Evolutionary conservation across 2,113 vertebrate genomes (phyloP).

Genomic region (Cyphomyrus discorhynchus): DNA sequence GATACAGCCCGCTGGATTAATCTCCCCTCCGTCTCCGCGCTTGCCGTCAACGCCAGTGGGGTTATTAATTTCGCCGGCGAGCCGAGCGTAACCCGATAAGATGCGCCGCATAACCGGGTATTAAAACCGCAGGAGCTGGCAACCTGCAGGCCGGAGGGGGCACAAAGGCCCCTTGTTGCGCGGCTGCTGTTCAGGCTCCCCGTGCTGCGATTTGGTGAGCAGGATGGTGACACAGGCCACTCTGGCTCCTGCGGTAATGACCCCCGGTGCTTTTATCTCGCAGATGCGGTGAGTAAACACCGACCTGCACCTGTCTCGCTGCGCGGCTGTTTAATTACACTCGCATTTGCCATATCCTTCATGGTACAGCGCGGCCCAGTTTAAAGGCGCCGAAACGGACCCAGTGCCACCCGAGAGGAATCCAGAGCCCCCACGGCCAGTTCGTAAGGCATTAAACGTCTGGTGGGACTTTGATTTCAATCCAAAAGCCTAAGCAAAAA

Average conservation of each 20-base stretch:
- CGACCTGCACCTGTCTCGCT: slow-evolving; percentile 26
- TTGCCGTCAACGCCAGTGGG: slow-evolving; percentile 8
- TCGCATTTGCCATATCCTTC: slow-evolving; percentile 37
- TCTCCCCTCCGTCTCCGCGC: slow-evolving; percentile 5
- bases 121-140: slow-evolving; percentile 32
- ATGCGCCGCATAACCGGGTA: slow-evolving; percentile 28
- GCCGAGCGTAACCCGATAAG: slow-evolving; percentile 32
- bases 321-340: slow-evolving; percentile 39
- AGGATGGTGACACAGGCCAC: neutral
- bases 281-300: slow-evolving; percentile 39
- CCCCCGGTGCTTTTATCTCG: slow-evolving; percentile 45
- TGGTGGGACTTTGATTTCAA: neutral
- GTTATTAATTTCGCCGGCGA: slow-evolving; percentile 34
- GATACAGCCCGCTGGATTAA: slow-evolving; percentile 18
- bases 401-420: neutral
- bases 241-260: slow-evolving; percentile 33
- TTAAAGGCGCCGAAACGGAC: slow-evolving; percentile 12
- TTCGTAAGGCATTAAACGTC: neutral
- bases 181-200: slow-evolving; percentile 39
- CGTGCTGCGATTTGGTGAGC: slow-evolving; percentile 36
- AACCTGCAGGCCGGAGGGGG: slow-evolving; percentile 29
- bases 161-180: slow-evolving; percentile 40
- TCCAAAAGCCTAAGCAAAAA: slow-evolving; percentile 21
- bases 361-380: slow-evolving; percentile 28
- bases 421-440: neutral